phyloP scores from a whole-genome alignment of 2,888 invertebrate species.

The Pachycephus smyrnensis region DNA sequence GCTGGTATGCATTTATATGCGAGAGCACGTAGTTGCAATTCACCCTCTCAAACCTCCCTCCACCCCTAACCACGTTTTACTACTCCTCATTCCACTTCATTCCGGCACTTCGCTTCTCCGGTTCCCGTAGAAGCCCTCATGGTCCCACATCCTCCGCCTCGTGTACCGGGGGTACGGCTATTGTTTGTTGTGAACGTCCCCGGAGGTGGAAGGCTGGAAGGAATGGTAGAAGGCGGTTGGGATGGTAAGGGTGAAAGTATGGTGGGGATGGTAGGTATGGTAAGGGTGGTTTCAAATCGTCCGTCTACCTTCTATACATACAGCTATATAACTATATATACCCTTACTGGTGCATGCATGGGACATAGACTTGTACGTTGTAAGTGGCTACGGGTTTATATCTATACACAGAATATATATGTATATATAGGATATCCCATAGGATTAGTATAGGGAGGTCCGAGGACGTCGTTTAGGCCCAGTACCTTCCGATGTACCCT shows the following conservation, averaged over 20 bases:
- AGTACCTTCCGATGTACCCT: conserved; percentile 45
- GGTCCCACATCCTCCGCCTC: conserved; percentile 31
- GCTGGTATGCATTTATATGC: conserved; percentile 52
- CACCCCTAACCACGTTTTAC: conserved; percentile 14
- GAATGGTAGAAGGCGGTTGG: conserved; percentile 50
- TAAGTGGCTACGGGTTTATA: too few relatives aligned
- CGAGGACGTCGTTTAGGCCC: conserved; percentile 49
- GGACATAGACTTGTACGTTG: too few relatives aligned
- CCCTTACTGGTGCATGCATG: too few relatives aligned
- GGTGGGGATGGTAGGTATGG: too few relatives aligned
- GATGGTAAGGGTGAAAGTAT: not conserved
- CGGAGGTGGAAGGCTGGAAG: conserved; percentile 15
- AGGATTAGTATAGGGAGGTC: conserved; percentile 50
- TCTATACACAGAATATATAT: too few relatives aligned
- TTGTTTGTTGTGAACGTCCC: conserved; percentile 41
- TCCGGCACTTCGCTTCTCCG: not conserved
- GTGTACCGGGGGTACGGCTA: conserved; percentile 39
- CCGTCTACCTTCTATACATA: too few relatives aligned
- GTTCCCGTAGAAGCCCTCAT: not conserved
- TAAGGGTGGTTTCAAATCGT: too few relatives aligned
- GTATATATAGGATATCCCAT: conserved; percentile 3
- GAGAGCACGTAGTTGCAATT: conserved; percentile 60
- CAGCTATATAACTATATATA: too few relatives aligned
- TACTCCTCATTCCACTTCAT: conserved; percentile 40
- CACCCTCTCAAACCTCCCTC: conserved; percentile 44